Percentiles rank a stretch among this genome's conserved stretches.
These are phyloP conservation scores for Heliconius congener DNA, from an alignment of 1,140 invertebrate species.

Conservation along the genomic window DNA sequence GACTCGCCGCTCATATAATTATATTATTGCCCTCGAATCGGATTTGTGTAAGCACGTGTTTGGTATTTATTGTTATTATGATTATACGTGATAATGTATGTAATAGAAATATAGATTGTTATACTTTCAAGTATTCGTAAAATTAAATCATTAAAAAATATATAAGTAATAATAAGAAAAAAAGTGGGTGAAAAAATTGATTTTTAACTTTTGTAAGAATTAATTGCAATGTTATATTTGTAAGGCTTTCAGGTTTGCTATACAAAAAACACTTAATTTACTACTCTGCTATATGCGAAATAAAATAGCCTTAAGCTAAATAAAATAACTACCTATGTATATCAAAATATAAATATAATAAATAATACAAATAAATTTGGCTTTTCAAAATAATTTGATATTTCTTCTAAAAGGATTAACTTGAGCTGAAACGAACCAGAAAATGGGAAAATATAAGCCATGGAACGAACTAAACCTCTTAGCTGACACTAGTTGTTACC, in stretches of 20 bases:
- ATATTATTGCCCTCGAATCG: not conserved
- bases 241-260: too few species aligned
- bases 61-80: not conserved
- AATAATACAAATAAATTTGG: not conserved
- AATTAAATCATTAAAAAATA: too few species aligned
- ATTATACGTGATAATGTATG: not conserved
- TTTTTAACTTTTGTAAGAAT: too few species aligned
- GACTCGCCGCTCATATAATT: slow-evolving; percentile 7
- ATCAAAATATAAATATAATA: not conserved
- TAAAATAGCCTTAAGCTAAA: too few species aligned
- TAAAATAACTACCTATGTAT: too few species aligned
- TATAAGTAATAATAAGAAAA: too few species aligned
- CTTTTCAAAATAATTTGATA: not conserved
- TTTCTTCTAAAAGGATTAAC: slow-evolving; percentile 12
- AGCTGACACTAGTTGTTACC: slow-evolving; percentile 2
- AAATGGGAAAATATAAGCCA: slow-evolving; percentile 29
- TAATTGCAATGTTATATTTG: too few species aligned
- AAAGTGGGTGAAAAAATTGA: too few species aligned
- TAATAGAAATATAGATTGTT: too few species aligned
- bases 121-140: too few species aligned
- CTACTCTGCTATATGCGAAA: too few species aligned
- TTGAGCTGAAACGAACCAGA: slow-evolving; percentile 9
- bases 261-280: too few species aligned
- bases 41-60: not conserved
- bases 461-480: slow-evolving; percentile 6